These are phyloP conservation scores for Lutjanus argentimaculatus DNA, from an alignment of 2,797 vertebrate species.

Conservation along the genomic window DNA sequence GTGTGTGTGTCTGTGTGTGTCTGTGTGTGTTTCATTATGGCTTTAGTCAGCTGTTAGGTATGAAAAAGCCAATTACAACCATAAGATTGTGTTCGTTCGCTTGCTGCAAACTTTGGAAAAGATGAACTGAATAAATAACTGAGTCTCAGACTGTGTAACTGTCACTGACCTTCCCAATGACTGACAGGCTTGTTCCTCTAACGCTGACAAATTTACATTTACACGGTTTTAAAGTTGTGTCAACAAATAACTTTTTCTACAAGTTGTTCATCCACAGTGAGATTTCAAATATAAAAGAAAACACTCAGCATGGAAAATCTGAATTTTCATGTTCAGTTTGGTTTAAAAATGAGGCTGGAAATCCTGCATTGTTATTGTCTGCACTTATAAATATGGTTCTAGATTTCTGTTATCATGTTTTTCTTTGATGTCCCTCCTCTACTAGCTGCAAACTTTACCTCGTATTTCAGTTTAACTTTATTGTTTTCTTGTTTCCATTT, in stretches of 20 bases:
- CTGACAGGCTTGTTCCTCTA: neutral
- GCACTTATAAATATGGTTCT: too few relatives aligned
- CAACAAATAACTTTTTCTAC: neutral
- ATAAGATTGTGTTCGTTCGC: neutral
- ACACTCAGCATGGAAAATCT: too few relatives aligned
- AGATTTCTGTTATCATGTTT: too few relatives aligned
- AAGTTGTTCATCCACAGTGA: neutral
- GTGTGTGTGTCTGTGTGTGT: conserved; percentile 8
- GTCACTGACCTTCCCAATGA: too few relatives aligned
- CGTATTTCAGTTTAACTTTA: too few relatives aligned
- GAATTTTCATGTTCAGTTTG: too few relatives aligned
- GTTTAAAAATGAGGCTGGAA: too few relatives aligned
- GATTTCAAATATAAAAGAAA: too few relatives aligned
- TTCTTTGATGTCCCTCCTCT: too few relatives aligned
- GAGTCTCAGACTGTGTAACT: neutral
- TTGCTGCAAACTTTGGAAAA: neutral
- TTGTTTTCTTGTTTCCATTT: too few relatives aligned
- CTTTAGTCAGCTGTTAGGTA: conserved; percentile 32
- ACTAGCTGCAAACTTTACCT: too few relatives aligned
- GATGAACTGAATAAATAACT: neutral
- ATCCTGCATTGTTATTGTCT: too few relatives aligned
- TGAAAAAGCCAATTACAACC: conserved; percentile 44
- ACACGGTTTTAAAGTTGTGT: neutral
- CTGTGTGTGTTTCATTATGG: conserved; percentile 35
- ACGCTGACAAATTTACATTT: neutral